A percentile compares a stretch with the other conserved stretches of the same genome.
Evolutionary conservation across 2,888 invertebrate species (phyloP).

Genomic region (Aphodius granarius): DNA sequence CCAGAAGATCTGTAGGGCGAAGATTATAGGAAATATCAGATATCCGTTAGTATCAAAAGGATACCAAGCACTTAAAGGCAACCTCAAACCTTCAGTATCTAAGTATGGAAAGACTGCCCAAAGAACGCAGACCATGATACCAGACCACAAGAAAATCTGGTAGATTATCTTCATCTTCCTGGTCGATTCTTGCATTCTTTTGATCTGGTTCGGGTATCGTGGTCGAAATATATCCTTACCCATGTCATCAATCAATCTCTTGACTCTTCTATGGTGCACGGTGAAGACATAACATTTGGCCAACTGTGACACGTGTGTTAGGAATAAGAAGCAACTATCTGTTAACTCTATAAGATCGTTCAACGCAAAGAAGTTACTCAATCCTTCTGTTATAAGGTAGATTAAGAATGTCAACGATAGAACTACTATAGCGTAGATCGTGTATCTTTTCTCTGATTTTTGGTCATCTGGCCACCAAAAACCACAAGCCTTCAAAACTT

Average conservation of each 20-base stretch:
- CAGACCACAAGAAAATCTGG: conserved; percentile 37
- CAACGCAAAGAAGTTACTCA: conserved; percentile 55
- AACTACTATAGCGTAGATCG: conserved; percentile 10
- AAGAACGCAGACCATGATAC: conserved; percentile 39
- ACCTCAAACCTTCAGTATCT: conserved; percentile 33
- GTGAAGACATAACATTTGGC: conserved; percentile 25
- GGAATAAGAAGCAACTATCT: conserved; percentile 40
- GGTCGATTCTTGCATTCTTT: conserved; percentile 36
- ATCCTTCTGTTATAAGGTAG: conserved; percentile 55
- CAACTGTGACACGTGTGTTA: conserved; percentile 39
- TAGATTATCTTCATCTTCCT: conserved; percentile 36
- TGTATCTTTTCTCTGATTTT: background rate
- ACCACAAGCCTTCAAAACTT: background rate
- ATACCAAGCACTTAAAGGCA: conserved; percentile 51
- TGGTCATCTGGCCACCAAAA: background rate
- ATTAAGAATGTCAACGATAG: conserved; percentile 46
- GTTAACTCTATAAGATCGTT: conserved; percentile 41
- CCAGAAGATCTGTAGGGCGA: conserved; percentile 55
- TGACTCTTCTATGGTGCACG: conserved; percentile 26
- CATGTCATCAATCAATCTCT: conserved; percentile 28
- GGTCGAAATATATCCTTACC: conserved; percentile 40
- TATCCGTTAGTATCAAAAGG: conserved; percentile 50
- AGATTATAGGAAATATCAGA: conserved; percentile 47
- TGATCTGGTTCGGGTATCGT: conserved; percentile 35
- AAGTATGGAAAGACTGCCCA: conserved; percentile 48